Evolutionary conservation across 2,113 vertebrate species (phyloP), one percentile per base, ranked within the genome.

Genomic region (Percina caprodes): DNA sequence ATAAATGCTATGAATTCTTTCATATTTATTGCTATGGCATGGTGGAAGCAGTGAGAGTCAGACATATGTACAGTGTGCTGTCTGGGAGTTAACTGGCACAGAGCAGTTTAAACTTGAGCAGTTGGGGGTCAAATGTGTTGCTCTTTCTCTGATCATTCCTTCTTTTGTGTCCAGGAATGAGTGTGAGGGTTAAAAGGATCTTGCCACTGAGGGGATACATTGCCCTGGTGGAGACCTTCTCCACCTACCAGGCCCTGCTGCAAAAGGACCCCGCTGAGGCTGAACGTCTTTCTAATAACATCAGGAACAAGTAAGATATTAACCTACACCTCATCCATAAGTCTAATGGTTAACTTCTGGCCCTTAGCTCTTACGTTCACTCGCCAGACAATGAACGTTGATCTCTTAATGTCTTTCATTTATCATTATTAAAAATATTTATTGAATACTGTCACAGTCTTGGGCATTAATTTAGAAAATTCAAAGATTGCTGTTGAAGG

Each of bases 151-250:
- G n/a, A n/a, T n/a, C n/a, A n/a, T n/a, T n/a, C n/a, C n/a, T n/a
- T n/a, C n/a, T n/a, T n/a, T n/a, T 26, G 16, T 21, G 23, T 67
- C 46, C 46, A 67, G 65, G 65, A 30, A 30, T 49, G 65, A 48
- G 9, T 45, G 56, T 86, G 7, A 52, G 1, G 5, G 26, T 61
- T 0, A 87, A 61, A 26, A 59, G 48, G 5, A 42, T 30, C 1
- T 1, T 90, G 49, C 68, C 92, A 0, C 55, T 97, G 24, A 80
- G 74, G 39, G 61, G 85, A 0, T 93, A 92, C 56, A 60, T 95
- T 3, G 93, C 95, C n/a, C 90, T 96, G 71, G 12, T 96, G 15
- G 91, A 96, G 80, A 94, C 95, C 24, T 87, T 80, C 26, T 91
- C 95, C 76, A 30, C 39, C 0, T 96, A 92, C 85, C 95, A 95